Conservation (phyloP, 2,113 vertebrate genomes). For the Abramis brama region DNA sequence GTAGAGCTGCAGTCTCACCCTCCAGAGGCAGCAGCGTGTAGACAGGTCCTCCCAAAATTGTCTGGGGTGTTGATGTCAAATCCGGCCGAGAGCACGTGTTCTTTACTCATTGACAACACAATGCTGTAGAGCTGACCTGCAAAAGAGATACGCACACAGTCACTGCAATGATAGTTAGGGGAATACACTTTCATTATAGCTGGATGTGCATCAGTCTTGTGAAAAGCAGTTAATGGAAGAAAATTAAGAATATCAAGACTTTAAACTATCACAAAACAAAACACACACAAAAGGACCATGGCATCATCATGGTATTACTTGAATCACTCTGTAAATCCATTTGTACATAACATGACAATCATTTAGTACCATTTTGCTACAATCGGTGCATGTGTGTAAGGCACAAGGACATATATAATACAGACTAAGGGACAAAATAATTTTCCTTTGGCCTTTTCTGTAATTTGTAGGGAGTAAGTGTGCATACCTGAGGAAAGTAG, state of each 20-base stretch:
- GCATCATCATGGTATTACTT: not conserved
- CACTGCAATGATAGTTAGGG: not conserved
- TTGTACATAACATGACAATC: not conserved
- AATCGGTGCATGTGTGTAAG: not conserved
- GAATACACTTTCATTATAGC: not conserved
- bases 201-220: not conserved
- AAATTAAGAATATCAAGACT: not conserved
- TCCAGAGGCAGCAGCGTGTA: constrained; percentile 96
- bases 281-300: not conserved
- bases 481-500: constrained; percentile 89
- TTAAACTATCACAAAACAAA: not conserved
- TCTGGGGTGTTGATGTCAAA: constrained; percentile 92
- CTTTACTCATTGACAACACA: constrained; percentile 92
- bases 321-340: not conserved
- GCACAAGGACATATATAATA: not conserved
- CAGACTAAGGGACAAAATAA: not conserved
- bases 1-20: constrained; percentile 77
- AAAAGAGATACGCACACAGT: not conserved
- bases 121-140: constrained; percentile 95
- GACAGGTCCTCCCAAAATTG: constrained; percentile 90
- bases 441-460: not conserved
- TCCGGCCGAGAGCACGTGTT: constrained; percentile 84
- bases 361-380: not conserved
- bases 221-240: not conserved
- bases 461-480: not conserved